A percentile compares a stretch with the other conserved stretches of the same genome.
phyloP scores from a whole-genome alignment of 1,140 invertebrate genomes.

The Olivierus martensii region DNA sequence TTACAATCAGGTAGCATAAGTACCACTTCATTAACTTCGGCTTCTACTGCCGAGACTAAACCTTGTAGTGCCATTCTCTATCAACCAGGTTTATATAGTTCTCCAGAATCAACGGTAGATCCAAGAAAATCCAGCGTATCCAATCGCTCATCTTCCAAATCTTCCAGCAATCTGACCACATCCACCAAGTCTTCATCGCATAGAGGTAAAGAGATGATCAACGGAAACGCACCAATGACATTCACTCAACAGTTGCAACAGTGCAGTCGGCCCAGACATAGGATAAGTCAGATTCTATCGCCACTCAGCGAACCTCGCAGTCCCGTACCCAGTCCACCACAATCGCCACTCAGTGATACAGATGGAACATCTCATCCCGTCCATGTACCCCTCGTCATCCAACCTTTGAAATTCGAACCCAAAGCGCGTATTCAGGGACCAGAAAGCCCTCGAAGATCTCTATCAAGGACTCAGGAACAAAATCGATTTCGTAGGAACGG shows the following conservation, averaged over 20 bases:
- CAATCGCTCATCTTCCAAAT: constrained; percentile 56
- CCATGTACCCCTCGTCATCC: constrained; percentile 12
- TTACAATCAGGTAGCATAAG: constrained; percentile 30
- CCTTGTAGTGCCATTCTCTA: constrained; percentile 47
- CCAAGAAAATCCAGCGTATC: constrained; percentile 53
- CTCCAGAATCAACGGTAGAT: constrained; percentile 46
- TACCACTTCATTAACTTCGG: constrained; percentile 42
- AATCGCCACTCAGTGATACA: constrained; percentile 56
- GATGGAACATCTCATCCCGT: constrained; percentile 15
- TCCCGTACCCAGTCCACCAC: constrained; percentile 67
- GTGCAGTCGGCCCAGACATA: constrained; percentile 31
- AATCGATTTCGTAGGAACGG: constrained; percentile 50
- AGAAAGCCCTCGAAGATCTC: constrained; percentile 1
- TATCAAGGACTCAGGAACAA: constrained; percentile 26
- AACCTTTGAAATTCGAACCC: constrained; percentile 1
- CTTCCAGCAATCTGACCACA: constrained; percentile 50
- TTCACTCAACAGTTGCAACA: constrained; percentile 64
- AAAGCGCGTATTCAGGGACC: neutral
- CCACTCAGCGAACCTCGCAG: constrained; percentile 58
- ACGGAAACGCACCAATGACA: constrained; percentile 27
- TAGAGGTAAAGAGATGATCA: constrained; percentile 2
- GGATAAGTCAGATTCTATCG: constrained; percentile 38
- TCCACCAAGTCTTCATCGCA: constrained; percentile 41
- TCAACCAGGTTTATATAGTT: constrained; percentile 32
- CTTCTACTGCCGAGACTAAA: constrained; percentile 50